Evolutionary conservation across 2,797 vertebrate species (phyloP).

Genomic region (Gila robusta): DNA sequence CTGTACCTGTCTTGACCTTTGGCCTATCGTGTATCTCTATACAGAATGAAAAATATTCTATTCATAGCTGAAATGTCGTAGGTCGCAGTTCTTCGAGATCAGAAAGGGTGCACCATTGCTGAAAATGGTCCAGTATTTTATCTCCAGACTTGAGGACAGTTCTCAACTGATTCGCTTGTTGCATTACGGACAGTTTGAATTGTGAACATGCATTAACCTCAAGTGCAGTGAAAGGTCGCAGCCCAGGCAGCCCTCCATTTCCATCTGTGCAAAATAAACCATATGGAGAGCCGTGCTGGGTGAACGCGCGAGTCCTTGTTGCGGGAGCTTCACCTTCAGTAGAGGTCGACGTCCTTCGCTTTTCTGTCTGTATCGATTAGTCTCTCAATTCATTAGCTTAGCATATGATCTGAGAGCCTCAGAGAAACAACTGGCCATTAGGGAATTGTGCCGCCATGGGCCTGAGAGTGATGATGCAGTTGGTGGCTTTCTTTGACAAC

Average conservation of each 20-base stretch:
- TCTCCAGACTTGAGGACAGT: constrained; percentile 56
- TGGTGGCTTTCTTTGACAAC: constrained; percentile 72
- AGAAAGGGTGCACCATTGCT: constrained; percentile 36
- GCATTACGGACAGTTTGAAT: constrained; percentile 36
- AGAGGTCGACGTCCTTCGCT: constrained; percentile 78
- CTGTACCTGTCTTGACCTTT: constrained; percentile 41
- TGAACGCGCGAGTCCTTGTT: constrained; percentile 76
- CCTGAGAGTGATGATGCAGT: constrained; percentile 72
- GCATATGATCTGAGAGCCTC: constrained; percentile 81
- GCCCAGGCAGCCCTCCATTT: constrained; percentile 74
- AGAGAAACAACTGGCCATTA: constrained; percentile 78
- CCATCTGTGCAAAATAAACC: constrained; percentile 81
- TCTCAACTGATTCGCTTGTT: constrained; percentile 75
- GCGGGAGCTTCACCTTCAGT: constrained; percentile 78
- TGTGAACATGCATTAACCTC: constrained; percentile 22
- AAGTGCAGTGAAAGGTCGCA: constrained; percentile 63
- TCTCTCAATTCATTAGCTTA: constrained; percentile 85
- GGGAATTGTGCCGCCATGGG: constrained; percentile 77
- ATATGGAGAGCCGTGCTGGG: constrained; percentile 76
- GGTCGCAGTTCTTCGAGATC: constrained; percentile 18
- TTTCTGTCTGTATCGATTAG: constrained; percentile 81
- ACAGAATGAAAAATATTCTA: constrained; percentile 44
- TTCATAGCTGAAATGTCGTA: constrained; percentile 24
- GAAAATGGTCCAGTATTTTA: constrained; percentile 51
- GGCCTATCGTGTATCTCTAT: constrained; percentile 24